Percentiles rank a stretch among this genome's conserved stretches.
Conservation (phyloP, 2,888 invertebrate genomes). For the Tenthredo distinguenda region DNA sequence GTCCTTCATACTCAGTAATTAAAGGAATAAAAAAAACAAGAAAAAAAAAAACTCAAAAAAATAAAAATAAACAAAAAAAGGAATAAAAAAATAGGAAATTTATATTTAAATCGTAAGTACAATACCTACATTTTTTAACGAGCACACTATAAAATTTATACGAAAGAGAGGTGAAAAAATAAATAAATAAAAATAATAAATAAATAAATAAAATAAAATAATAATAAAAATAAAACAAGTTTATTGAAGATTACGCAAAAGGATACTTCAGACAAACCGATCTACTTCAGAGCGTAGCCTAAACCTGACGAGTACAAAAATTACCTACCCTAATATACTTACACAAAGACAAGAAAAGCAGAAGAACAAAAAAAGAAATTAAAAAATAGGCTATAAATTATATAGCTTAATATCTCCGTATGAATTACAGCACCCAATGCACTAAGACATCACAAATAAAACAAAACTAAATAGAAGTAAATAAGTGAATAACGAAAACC, state of each 20-base stretch:
- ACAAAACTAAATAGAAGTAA: constrained; percentile 16
- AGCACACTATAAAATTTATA: constrained; percentile 48
- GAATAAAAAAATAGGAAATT: constrained; percentile 55
- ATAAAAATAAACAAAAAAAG: constrained; percentile 55
- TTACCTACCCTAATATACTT: constrained; percentile 46
- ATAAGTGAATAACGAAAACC: constrained; percentile 35
- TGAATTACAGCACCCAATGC: constrained; percentile 18
- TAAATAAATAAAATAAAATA: constrained; percentile 1
- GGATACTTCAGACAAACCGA: constrained; percentile 66
- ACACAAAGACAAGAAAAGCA: background rate
- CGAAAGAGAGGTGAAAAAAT: background rate
- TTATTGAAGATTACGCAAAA: constrained; percentile 28
- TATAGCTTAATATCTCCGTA: constrained; percentile 22
- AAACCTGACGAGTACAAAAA: constrained; percentile 78
- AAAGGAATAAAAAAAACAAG: constrained; percentile 55
- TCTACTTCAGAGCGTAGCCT: constrained; percentile 78
- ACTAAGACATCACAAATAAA: constrained; percentile 15
- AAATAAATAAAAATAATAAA: background rate
- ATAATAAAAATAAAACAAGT: constrained; percentile 25
- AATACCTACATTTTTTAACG: constrained; percentile 54
- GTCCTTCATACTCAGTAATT: constrained; percentile 49
- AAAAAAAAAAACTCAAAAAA: constrained; percentile 53
- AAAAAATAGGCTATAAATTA: constrained; percentile 1
- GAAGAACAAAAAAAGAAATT: background rate
- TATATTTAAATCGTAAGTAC: constrained; percentile 56